These are phyloP conservation scores for Himalopsyche tibetana DNA, from an alignment of 2,888 invertebrate genomes.

Conservation along the genomic window DNA sequence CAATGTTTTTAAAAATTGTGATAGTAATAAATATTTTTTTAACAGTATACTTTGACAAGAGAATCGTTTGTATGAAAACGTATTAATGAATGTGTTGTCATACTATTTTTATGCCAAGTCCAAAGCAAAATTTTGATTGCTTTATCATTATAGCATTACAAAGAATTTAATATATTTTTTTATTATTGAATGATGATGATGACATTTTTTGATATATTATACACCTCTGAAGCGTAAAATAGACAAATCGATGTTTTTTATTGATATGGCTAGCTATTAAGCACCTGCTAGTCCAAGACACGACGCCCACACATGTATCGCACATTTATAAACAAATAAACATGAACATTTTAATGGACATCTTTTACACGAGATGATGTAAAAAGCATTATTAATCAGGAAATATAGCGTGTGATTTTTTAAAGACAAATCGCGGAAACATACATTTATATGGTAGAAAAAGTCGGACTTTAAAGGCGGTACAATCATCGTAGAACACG, in stretches of 20 bases:
- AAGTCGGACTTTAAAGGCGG: background rate
- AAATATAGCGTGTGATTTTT: background rate
- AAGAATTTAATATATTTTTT: no score
- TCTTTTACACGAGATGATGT: constrained; percentile 2
- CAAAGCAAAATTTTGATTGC: no score
- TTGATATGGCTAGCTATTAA: constrained; percentile 16
- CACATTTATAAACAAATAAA: background rate
- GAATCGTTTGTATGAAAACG: no score
- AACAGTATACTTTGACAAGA: no score
- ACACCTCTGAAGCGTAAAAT: background rate
- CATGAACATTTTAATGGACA: constrained; percentile 5
- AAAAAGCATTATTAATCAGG: background rate
- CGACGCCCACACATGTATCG: background rate
- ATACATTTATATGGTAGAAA: background rate
- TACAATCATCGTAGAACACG: background rate
- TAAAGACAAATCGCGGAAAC: background rate
- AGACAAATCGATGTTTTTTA: constrained; percentile 39
- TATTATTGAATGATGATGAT: no score
- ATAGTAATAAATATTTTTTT: no score
- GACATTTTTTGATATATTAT: background rate
- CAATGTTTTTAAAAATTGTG: no score
- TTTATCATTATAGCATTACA: no score
- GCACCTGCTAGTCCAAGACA: constrained; percentile 1
- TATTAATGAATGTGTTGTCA: no score
- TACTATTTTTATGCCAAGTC: no score